These are phyloP conservation scores for Panagrolaimus sp. DNA, from an alignment of 1,140 invertebrate species.

Conservation along the genomic window DNA sequence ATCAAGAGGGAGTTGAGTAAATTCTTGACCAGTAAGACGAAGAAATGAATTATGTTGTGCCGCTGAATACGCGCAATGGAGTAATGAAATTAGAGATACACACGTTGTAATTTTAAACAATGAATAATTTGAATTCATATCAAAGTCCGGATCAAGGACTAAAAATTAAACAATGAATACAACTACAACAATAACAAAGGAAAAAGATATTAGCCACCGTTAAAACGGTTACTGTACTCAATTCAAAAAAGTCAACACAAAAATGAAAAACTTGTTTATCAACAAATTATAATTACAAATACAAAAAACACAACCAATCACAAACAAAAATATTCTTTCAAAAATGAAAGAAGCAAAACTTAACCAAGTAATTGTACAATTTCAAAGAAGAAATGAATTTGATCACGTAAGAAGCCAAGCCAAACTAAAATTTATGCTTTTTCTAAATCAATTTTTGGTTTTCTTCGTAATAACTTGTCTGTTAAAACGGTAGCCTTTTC, in stretches of 20 bases:
- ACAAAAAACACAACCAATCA: no score
- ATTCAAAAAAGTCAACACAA: no score
- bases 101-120: constrained; percentile 41
- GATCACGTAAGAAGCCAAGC: background rate
- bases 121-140: constrained; percentile 7
- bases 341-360: no score
- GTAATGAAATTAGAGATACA: constrained; percentile 41
- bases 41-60: constrained; percentile 52
- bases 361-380: no score
- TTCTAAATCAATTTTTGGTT: constrained; percentile 8
- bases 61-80: constrained; percentile 51
- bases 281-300: no score
- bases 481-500: background rate
- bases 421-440: constrained; percentile 9
- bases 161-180: background rate
- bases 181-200: background rate
- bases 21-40: constrained; percentile 40
- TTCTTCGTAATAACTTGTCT: constrained; percentile 5
- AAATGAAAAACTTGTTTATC: no score
- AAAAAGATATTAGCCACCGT: background rate
- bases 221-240: background rate
- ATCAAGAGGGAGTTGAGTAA: constrained; percentile 38
- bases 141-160: background rate
- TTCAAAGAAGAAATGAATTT: no score
- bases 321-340: no score